Percentiles rank a stretch among this genome's conserved stretches.
Conservation (phyloP, 2,888 invertebrate species). For the Pollenia griseotomentosa region DNA sequence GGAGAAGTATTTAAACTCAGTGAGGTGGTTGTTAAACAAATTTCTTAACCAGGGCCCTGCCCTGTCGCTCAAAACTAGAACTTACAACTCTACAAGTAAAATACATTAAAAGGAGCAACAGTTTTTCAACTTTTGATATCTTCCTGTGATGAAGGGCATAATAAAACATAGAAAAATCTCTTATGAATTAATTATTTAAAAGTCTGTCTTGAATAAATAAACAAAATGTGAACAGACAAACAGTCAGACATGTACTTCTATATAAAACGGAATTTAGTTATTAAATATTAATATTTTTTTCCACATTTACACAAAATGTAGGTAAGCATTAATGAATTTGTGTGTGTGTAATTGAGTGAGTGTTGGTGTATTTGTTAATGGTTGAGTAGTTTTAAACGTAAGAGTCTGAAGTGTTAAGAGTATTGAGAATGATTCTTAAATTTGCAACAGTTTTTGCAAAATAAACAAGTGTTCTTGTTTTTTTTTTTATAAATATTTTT, state of each 20-base stretch:
- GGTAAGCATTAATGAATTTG: background rate
- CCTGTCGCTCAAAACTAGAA: too few species aligned
- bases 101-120: too few species aligned
- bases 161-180: background rate
- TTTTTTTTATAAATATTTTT: background rate
- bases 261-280: slow-evolving; percentile 8
- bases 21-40: too few species aligned
- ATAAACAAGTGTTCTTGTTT: slow-evolving; percentile 3
- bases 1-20: too few species aligned
- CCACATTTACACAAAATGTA: slow-evolving; percentile 5
- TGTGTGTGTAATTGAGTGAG: background rate
- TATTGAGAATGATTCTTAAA: slow-evolving; percentile 25
- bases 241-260: background rate
- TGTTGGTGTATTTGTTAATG: slow-evolving; percentile 12
- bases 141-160: too few species aligned
- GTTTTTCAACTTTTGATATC: too few species aligned
- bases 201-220: slow-evolving; percentile 7
- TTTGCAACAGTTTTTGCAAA: slow-evolving; percentile 12
- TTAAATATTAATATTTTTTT: slow-evolving; percentile 8
- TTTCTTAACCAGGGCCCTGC: background rate
- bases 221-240: background rate
- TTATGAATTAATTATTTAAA: slow-evolving; percentile 15
- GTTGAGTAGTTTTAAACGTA: slow-evolving; percentile 26
- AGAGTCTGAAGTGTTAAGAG: slow-evolving; percentile 37
- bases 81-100: too few species aligned